Percentiles rank a stretch among this genome's conserved stretches.
phyloP scores from a whole-genome alignment of 92 coral and sea anemone species.

The Porites cylindrica region DNA sequence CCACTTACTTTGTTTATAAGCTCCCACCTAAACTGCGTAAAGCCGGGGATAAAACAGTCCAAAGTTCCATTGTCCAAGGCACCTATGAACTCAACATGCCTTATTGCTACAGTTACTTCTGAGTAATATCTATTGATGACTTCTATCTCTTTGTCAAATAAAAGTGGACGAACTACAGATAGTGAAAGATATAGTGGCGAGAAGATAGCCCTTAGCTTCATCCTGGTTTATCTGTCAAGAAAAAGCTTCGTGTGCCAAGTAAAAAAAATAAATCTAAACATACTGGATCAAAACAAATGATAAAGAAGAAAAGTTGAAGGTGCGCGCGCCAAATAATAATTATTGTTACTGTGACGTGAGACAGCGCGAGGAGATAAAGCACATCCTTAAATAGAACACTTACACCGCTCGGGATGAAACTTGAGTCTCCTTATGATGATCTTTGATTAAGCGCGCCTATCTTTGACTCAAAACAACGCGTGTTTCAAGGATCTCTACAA shows the following conservation, averaged over 20 bases:
- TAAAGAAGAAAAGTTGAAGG: too few species aligned
- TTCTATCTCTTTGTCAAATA: constrained; percentile 73
- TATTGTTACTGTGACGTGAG: neutral
- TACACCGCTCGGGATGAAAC: too few species aligned
- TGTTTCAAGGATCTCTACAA: too few species aligned
- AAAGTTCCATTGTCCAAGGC: constrained; percentile 89
- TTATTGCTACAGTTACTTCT: constrained; percentile 66
- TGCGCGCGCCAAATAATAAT: neutral
- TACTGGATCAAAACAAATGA: too few species aligned
- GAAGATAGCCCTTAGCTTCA: neutral
- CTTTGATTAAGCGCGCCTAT: too few species aligned
- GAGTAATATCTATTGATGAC: constrained; percentile 61
- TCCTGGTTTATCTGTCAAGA: neutral
- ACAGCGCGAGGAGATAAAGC: neutral
- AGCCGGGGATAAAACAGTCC: constrained; percentile 87
- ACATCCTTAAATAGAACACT: neutral
- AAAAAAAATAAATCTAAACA: too few species aligned
- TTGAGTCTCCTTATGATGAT: too few species aligned
- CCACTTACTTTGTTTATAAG: constrained; percentile 59
- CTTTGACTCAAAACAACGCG: too few species aligned
- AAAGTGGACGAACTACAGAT: constrained; percentile 17
- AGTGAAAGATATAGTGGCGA: neutral
- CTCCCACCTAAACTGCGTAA: constrained; percentile 76
- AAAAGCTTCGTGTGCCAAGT: neutral
- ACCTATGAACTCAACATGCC: constrained; percentile 95